Base-by-base conservation (phyloP, 2,888 invertebrate species). In the Eucera pruinosa region DNA sequence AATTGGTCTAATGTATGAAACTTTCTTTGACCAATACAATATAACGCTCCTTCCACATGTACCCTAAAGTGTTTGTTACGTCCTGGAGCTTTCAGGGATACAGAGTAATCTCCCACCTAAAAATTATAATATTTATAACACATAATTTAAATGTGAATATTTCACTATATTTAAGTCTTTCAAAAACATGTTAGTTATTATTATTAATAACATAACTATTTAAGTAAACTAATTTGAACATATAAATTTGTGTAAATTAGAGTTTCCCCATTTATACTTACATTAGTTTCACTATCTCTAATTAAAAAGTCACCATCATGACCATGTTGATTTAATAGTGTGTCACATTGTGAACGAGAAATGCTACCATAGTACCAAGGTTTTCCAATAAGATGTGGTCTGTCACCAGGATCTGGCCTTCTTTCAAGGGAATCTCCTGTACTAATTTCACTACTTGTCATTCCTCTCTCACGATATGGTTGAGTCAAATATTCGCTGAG, bases 41-140 rank as follows among this genome's bases (percentile, higher is more conserved):
- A 98, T 87, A 97, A 95, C 81, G 96, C 96, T 86, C 97, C 97
- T 92, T 97, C 97, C 81, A 98, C 98, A 93, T 98, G 98, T 90
- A 99, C 98, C 91, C 99, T 96, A 94, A 99, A 99, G 93, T 99
- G 99, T 93, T 99, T 99, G 94, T 99, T 99, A 88, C 99, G 96
- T 27, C 97, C 97, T 52, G 98, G 97, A 58, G 99, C 99, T 94
- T 99, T 99, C 91, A 99, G 94, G 61, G 99, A 99, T 88, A 99
- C 98, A 15, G 99, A 99, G 93, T 96, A 98, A 93, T 99, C 99
- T 84, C 99, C 99, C 94, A 98, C 96, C 99, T 99, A 94, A 36
- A 87, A 86, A 55, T 66, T 27, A 70, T 55, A 61, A 67, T 45
- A 41, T 58, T 57, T 27, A 39, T 18, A 30, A 39, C 39, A 6